Evolutionary conservation across 1,140 invertebrate species (phyloP).

Genomic region (Meteorus sp.): DNA sequence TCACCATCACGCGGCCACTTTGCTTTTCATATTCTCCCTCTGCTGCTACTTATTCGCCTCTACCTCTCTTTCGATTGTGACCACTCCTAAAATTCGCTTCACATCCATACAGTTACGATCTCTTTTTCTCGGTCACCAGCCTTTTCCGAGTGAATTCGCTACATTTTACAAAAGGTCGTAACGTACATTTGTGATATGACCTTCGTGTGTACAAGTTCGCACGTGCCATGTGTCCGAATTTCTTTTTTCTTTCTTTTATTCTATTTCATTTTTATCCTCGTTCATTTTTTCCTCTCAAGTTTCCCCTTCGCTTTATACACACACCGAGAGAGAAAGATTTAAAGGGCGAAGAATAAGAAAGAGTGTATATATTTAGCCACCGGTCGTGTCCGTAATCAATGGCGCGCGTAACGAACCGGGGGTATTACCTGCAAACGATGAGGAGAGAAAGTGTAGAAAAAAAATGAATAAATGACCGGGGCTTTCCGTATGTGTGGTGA

Average conservation of each 20-base stretch:
- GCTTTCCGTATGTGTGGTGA: not conserved
- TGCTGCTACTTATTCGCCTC: not conserved
- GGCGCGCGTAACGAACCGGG: slow-evolving; percentile 37
- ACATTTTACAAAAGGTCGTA: slow-evolving; percentile 31
- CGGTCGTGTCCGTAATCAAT: slow-evolving; percentile 33
- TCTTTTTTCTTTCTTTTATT: slow-evolving; percentile 1
- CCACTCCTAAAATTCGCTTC: no score
- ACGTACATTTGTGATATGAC: slow-evolving; percentile 22
- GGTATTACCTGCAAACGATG: slow-evolving; percentile 42
- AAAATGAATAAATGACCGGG: slow-evolving; percentile 4
- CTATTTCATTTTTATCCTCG: no score
- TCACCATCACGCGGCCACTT: not conserved
- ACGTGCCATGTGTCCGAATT: slow-evolving; percentile 15
- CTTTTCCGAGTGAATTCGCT: slow-evolving; percentile 25
- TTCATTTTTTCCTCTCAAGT: no score
- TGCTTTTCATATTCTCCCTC: not conserved
- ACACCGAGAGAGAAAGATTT: not conserved
- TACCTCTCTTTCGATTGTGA: slow-evolving; percentile 4
- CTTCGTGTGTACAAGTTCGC: slow-evolving; percentile 2
- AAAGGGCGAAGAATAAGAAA: not conserved
- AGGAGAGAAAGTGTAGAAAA: slow-evolving; percentile 16
- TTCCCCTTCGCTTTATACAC: not conserved
- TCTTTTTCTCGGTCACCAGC: slow-evolving; percentile 1
- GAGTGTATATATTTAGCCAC: slow-evolving; percentile 7
- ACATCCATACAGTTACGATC: not conserved